These are phyloP conservation scores for Glossophaga mutica DNA, from an alignment of 2,797 vertebrate genomes.

Conservation along the genomic window DNA sequence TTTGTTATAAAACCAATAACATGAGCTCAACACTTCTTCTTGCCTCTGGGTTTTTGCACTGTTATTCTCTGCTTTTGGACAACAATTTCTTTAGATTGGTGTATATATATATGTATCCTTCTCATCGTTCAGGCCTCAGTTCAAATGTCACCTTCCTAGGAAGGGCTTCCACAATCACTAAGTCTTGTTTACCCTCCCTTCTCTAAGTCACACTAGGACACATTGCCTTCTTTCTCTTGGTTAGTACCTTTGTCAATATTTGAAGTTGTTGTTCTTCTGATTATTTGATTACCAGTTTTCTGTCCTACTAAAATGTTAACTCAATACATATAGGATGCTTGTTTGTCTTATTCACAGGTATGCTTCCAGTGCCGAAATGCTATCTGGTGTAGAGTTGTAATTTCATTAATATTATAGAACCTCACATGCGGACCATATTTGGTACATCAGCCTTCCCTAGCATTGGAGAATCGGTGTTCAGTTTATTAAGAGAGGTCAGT, in stretches of 20 bases:
- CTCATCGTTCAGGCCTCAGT: neutral
- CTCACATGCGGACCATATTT: neutral
- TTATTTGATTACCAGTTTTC: neutral
- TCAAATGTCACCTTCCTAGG: neutral
- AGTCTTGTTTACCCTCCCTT: neutral
- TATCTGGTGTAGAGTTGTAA: neutral
- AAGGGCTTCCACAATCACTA: neutral
- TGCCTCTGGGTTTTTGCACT: neutral
- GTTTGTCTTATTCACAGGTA: neutral
- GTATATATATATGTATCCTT: neutral
- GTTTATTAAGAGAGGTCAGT: neutral
- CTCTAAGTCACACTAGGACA: neutral
- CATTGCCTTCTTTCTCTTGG: neutral
- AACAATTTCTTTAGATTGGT: neutral
- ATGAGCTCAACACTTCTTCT: neutral
- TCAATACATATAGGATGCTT: neutral
- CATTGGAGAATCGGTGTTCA: neutral
- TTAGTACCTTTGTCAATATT: neutral
- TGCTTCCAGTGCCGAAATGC: neutral
- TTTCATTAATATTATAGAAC: neutral
- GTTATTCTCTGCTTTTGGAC: neutral
- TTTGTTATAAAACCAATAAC: neutral
- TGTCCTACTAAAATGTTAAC: neutral
- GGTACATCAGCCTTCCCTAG: neutral
- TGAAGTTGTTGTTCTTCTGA: neutral